Conservation (phyloP, 2,113 vertebrate genomes). For the Melanocharis versteri region DNA sequence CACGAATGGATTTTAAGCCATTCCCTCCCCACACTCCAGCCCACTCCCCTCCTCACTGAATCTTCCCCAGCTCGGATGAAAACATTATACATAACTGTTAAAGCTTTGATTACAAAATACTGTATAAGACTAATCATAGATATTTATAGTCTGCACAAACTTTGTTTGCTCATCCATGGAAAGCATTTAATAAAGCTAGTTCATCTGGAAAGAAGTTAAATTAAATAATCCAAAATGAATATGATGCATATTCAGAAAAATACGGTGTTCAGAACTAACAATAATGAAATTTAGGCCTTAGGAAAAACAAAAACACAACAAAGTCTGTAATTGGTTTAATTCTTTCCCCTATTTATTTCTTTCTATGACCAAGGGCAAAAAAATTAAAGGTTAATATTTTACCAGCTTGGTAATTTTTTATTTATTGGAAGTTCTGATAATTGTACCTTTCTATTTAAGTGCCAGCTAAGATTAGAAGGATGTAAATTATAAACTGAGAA, state of each 20-base stretch:
- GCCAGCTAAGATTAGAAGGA: not conserved
- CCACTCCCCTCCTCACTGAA: not conserved
- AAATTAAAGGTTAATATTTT: not conserved
- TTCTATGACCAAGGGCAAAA: not conserved
- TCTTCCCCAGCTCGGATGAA: constrained; percentile 36
- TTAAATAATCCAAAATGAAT: constrained; percentile 76
- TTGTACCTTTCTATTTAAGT: not conserved
- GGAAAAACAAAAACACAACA: not conserved
- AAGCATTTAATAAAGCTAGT: constrained; percentile 77
- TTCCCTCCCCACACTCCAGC: not conserved
- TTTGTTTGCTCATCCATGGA: constrained; percentile 74
- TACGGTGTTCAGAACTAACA: constrained; percentile 49
- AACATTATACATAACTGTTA: constrained; percentile 56
- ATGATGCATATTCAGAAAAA: constrained; percentile 71
- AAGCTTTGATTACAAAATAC: constrained; percentile 65
- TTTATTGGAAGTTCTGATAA: not conserved
- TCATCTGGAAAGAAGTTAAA: constrained; percentile 80
- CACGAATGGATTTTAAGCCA: not conserved
- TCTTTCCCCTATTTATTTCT: not conserved
- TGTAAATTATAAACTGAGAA: not conserved
- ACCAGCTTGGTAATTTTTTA: not conserved
- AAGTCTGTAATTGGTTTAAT: not conserved
- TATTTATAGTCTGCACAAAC: constrained; percentile 73
- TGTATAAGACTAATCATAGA: constrained; percentile 67
- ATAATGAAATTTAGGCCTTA: constrained; percentile 38